Base-by-base conservation (phyloP, 1,140 invertebrate genomes). In the Periplaneta americana region DNA sequence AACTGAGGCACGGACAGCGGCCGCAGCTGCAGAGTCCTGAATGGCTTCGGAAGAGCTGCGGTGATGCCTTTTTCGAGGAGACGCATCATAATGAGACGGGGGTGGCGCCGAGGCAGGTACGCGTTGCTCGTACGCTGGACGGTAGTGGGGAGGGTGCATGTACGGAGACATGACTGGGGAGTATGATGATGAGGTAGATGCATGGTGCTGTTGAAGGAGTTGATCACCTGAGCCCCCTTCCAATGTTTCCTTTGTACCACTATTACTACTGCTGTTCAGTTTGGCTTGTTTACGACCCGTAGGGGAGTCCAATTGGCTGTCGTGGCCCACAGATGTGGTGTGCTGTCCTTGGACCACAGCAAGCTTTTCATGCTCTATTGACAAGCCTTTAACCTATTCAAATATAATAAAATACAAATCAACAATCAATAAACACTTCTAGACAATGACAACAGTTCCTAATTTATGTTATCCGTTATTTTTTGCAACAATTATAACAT, bases 361-460 rank as follows among this genome's bases (percentile, higher is more conserved):
- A 86, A 94, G 85, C 84, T 94, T 94, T 83, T 94, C 93, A 85
- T 94, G 93, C 87, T 95, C 94, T 84, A 95, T 94, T 86, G 94
- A 95, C 84, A 95, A 87, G 81, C 94, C 94, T 87, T 95, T 95
- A 74, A 95, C 94, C 93, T 94, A 84, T 39, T 36, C 83, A 57
- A 82, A 57, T n/a, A 1, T 31, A 80, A 75, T 74, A 82, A n/a
- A 35, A 3, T 31, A n/a, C 74, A 22, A 75, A 28, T 11, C 74
- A 34, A 32, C 34, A 74, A 18, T 75, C 8, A n/a, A 17, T 17
- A 75, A 75, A 57, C 48, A 57, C n/a, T 57, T 57, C 1, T 57
- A 18, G 75, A 80, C n/a, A n/a, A n/a, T n/a, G n/a, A n/a, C n/a
- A n/a, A n/a, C n/a, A n/a, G n/a, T n/a, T n/a, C n/a, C n/a, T n/a